These are phyloP conservation scores for Zeuzera pyrina DNA, from an alignment of 2,888 invertebrate species.

Conservation along the genomic window DNA sequence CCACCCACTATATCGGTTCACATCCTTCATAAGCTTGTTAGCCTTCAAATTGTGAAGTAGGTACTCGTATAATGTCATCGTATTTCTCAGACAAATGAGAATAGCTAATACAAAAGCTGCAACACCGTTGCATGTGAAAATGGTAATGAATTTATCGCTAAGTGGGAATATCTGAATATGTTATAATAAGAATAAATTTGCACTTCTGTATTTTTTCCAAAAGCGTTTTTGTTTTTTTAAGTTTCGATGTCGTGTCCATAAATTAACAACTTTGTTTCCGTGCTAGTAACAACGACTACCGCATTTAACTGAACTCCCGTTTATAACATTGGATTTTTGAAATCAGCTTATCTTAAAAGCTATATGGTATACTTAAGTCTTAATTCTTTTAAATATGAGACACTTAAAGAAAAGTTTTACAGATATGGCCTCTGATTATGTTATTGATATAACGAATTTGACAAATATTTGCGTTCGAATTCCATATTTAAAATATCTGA, in stretches of 20 bases:
- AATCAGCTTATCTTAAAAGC: constrained; percentile 23
- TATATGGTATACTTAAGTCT: constrained; percentile 25
- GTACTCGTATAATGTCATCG: too few species aligned
- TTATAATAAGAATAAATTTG: too few species aligned
- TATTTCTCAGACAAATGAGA: too few species aligned
- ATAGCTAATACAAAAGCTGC: too few species aligned
- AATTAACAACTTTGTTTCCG: constrained; percentile 2
- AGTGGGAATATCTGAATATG: too few species aligned
- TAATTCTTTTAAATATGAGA: constrained; percentile 36
- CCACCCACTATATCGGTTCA: not conserved
- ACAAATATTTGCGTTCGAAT: constrained; percentile 21
- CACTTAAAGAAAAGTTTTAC: constrained; percentile 14
- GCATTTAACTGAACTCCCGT: constrained; percentile 9
- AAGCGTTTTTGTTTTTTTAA: too few species aligned
- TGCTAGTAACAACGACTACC: constrained; percentile 10
- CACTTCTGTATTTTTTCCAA: too few species aligned
- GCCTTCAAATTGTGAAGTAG: too few species aligned
- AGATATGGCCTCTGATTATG: constrained; percentile 9
- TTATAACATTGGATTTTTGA: constrained; percentile 21
- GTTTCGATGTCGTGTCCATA: constrained; percentile 2
- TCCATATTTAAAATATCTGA: too few species aligned
- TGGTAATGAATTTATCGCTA: too few species aligned
- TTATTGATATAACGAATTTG: constrained; percentile 18
- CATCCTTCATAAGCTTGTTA: not conserved
- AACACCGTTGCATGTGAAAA: too few species aligned